phyloP scores from a whole-genome alignment of 1,140 invertebrate genomes.

The Drosophila tsacasi region DNA sequence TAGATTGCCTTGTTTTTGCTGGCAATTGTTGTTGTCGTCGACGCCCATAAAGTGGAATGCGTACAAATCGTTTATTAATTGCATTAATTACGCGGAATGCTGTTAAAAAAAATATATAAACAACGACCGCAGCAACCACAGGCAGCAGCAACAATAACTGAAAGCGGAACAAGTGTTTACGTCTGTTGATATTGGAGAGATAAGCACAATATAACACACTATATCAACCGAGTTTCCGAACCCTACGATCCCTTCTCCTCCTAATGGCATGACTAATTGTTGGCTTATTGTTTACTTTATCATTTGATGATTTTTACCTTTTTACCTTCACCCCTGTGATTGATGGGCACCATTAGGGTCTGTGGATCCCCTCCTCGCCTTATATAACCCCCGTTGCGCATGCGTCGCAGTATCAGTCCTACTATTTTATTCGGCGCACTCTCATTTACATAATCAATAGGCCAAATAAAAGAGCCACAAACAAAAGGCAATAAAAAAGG shows the following conservation, averaged over 20 bases:
- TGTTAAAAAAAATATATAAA: constrained; percentile 27
- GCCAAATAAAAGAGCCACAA: constrained; percentile 31
- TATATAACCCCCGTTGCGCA: constrained; percentile 69
- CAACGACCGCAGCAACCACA: constrained; percentile 33
- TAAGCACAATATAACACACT: constrained; percentile 25
- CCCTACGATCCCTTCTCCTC: constrained; percentile 16
- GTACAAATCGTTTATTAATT: constrained; percentile 74
- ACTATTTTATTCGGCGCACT: constrained; percentile 20
- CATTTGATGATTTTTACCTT: constrained; percentile 40
- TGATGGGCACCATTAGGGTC: constrained; percentile 60
- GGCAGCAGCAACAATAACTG: constrained; percentile 24
- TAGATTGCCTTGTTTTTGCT: constrained; percentile 26
- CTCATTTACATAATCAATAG: constrained; percentile 67
- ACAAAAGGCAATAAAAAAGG: constrained; percentile 32
- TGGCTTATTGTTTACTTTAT: constrained; percentile 45
- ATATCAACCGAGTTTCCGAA: constrained; percentile 35
- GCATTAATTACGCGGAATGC: constrained; percentile 62
- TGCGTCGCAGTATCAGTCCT: constrained; percentile 46
- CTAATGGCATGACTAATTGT: constrained; percentile 60
- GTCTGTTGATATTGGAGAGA: constrained; percentile 56
- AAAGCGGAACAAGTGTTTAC: constrained; percentile 60
- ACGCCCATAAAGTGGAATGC: constrained; percentile 54
- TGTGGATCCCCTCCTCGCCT: constrained; percentile 20
- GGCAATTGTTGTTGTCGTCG: constrained; percentile 2
- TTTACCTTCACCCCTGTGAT: constrained; percentile 46